Percentiles rank a stretch among this genome's conserved stretches.
Evolutionary conservation across 2,888 invertebrate genomes (phyloP).

Genomic region (Phorcus lineatus): DNA sequence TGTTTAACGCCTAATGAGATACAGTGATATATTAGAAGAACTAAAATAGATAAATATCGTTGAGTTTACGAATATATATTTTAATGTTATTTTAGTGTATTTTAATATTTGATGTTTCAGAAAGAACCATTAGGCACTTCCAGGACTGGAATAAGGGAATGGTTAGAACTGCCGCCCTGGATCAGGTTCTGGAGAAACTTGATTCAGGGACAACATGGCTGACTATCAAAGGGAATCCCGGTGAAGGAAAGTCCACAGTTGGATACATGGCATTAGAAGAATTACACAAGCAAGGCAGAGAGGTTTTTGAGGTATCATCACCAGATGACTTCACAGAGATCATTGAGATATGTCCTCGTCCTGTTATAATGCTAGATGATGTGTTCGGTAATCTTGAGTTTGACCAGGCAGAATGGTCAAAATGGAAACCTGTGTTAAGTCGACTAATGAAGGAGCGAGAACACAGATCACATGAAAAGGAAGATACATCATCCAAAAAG

Average conservation of each 20-base stretch:
- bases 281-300: neutral
- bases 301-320: neutral
- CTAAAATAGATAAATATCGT: too few species aligned
- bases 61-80: too few species aligned
- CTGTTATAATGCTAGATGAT: neutral
- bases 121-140: too few species aligned
- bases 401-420: neutral
- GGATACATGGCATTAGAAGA: neutral
- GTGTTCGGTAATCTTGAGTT: neutral
- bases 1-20: too few species aligned
- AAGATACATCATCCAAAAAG: neutral
- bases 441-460: neutral
- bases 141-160: slow-evolving; percentile 38
- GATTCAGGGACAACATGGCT: neutral
- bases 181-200: neutral
- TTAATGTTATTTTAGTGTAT: too few species aligned
- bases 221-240: neutral
- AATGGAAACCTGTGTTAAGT: neutral
- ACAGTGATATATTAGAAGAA: too few species aligned
- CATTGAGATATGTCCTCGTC: neutral
- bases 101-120: too few species aligned
- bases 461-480: neutral
- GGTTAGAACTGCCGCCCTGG: neutral
- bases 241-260: neutral
- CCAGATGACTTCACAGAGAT: neutral